Base-by-base conservation (phyloP, 2,797 vertebrate species). In the Aeoliscus strigatus region DNA sequence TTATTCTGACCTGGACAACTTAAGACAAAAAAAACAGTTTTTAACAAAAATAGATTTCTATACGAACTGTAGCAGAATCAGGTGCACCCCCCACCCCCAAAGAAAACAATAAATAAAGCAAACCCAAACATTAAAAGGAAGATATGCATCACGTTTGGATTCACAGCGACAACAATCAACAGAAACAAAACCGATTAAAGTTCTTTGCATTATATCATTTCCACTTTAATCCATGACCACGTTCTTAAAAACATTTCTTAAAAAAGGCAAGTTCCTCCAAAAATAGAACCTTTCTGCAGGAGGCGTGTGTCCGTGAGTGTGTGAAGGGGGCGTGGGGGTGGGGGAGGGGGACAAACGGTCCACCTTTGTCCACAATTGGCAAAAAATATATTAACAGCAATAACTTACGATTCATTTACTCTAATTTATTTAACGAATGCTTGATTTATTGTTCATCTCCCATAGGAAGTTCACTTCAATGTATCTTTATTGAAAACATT, bases 401-500 rank as follows among this genome's bases (percentile, higher is more conserved):
- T 88, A 86, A 89, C 77, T 90, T 87, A 87, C 79, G 78, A 85
- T 86, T 88, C 74, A 81, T 83, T 85, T 85, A 80, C 62, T 85
- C 75, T 79, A 76, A 82, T 81, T 83, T 73, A 73, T 80, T 84
- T 86, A 85, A 81, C 66, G 51, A 84, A 75, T 62, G 80, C 66
- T 80, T 80, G 75, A 81, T 86, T 82, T 81, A 82, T 85, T 83
- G 83, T 82, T 77, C 75, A 78, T 86, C 87, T 90, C 86, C 87
- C 89, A 88, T 83, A 86, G 86, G 86, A 87, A 88, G 86, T 85
- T 88, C 86, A 86, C 78, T 86, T 88, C 82, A 80, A 81, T 80
- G 82, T 74, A 85, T 86, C 81, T 81, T 85, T 85, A 82, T 79
- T 84, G 85, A 88, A 92, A 91, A 94, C 91, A 91, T 91, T 90